A percentile compares a stretch with the other conserved stretches of the same genome.
Conservation (phyloP, 2,888 invertebrate genomes). For the Octodonta nipae region DNA sequence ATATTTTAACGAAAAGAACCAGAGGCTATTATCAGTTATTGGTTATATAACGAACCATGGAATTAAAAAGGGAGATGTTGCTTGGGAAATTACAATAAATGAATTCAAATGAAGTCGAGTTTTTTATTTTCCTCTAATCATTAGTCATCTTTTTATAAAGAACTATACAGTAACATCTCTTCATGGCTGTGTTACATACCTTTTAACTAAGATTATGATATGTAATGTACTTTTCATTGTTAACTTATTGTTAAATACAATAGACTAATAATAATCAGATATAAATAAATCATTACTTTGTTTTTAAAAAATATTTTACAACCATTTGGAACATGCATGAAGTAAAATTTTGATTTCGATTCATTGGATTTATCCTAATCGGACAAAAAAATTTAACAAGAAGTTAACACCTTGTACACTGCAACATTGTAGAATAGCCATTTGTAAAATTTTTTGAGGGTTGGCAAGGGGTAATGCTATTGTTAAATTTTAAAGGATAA, state of each 20-base stretch:
- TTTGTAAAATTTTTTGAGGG: constrained; percentile 24
- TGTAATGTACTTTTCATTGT: constrained; percentile 22
- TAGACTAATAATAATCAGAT: too few relatives aligned
- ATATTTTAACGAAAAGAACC: neutral
- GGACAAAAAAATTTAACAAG: constrained; percentile 23
- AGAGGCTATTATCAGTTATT: constrained; percentile 19
- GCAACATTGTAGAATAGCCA: constrained; percentile 22
- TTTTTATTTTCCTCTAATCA: too few relatives aligned
- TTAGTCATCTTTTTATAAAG: too few relatives aligned
- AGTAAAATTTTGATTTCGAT: too few relatives aligned
- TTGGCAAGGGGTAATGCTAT: constrained; percentile 27
- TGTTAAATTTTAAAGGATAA: constrained; percentile 22
- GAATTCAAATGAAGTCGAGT: too few relatives aligned
- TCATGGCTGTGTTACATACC: constrained; percentile 30
- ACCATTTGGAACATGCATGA: too few relatives aligned
- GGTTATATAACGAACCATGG: constrained; percentile 29
- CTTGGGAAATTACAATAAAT: too few relatives aligned
- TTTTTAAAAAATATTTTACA: too few relatives aligned
- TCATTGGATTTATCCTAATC: too few relatives aligned
- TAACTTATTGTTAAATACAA: constrained; percentile 28
- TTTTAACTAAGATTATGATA: constrained; percentile 15
- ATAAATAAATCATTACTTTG: too few relatives aligned
- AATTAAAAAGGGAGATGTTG: too few relatives aligned
- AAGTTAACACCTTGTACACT: constrained; percentile 24
- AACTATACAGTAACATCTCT: too few relatives aligned